Evolutionary conservation across 2,888 invertebrate genomes (phyloP).

Genomic region (Slavum lentiscoides): DNA sequence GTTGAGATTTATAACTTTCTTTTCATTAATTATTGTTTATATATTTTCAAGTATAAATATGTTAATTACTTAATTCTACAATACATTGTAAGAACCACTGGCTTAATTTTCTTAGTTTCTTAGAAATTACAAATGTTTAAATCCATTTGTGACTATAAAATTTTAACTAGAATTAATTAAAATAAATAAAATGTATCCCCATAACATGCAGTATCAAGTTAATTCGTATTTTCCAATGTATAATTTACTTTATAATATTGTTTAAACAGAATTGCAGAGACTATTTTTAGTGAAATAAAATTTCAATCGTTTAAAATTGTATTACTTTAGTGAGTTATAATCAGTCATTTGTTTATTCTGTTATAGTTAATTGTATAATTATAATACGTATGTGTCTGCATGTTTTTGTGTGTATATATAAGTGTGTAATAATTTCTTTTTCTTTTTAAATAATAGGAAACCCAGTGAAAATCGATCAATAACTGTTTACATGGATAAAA

Average conservation of each 20-base stretch:
- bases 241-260: not conserved
- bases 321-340: too few relatives aligned
- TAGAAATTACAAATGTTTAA: not conserved
- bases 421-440: not conserved
- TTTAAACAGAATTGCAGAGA: too few relatives aligned
- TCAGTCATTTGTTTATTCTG: too few relatives aligned
- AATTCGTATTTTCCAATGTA: not conserved
- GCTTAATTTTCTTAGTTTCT: not conserved
- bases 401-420: not conserved
- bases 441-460: slow-evolving; percentile 16
- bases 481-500: slow-evolving; percentile 42
- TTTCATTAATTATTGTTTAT: too few relatives aligned
- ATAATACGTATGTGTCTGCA: too few relatives aligned
- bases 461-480: slow-evolving; percentile 22
- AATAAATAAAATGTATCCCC: not conserved
- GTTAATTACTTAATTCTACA: too few relatives aligned
- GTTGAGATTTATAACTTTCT: too few relatives aligned
- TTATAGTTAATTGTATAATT: too few relatives aligned
- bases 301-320: too few relatives aligned
- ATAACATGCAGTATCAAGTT: not conserved
- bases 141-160: not conserved
- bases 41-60: too few relatives aligned
- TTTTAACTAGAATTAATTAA: not conserved
- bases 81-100: not conserved
- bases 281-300: too few relatives aligned